Conservation (phyloP, 1,140 invertebrate species). For the Calephelis nemesis region DNA sequence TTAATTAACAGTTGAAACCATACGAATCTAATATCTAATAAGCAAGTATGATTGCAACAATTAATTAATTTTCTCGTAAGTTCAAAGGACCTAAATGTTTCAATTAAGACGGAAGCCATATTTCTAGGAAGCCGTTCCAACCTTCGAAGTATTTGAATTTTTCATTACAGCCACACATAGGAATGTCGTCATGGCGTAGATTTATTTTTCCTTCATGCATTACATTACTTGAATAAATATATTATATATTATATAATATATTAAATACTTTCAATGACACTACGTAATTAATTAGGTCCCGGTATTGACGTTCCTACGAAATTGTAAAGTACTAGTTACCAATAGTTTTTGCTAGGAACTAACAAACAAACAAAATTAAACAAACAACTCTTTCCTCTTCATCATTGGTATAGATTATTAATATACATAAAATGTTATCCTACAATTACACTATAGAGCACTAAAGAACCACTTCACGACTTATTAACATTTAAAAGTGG, state of each 20-base stretch:
- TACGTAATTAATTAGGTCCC: too few species aligned
- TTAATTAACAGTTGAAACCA: neutral
- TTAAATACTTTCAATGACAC: neutral
- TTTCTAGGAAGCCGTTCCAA: constrained; percentile 20
- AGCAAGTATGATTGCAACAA: neutral
- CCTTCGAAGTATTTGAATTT: constrained; percentile 31
- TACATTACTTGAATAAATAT: neutral
- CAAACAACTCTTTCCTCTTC: too few species aligned
- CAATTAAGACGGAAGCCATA: constrained; percentile 21
- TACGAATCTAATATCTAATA: neutral
- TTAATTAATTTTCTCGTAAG: neutral
- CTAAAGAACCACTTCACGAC: too few species aligned
- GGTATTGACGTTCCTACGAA: too few species aligned
- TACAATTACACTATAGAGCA: too few species aligned
- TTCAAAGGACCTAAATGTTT: constrained; percentile 9
- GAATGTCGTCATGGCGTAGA: constrained; percentile 22
- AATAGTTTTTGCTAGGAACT: too few species aligned
- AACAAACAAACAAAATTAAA: too few species aligned
- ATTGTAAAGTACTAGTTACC: too few species aligned
- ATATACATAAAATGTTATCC: too few species aligned
- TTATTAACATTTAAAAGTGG: too few species aligned
- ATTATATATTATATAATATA: too few species aligned
- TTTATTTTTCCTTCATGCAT: constrained; percentile 4
- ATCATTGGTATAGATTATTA: too few species aligned
- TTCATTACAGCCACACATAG: constrained; percentile 20